These are phyloP conservation scores for Melanotaenia pygmaea DNA, from an alignment of 2,797 vertebrate genomes.

Conservation along the genomic window DNA sequence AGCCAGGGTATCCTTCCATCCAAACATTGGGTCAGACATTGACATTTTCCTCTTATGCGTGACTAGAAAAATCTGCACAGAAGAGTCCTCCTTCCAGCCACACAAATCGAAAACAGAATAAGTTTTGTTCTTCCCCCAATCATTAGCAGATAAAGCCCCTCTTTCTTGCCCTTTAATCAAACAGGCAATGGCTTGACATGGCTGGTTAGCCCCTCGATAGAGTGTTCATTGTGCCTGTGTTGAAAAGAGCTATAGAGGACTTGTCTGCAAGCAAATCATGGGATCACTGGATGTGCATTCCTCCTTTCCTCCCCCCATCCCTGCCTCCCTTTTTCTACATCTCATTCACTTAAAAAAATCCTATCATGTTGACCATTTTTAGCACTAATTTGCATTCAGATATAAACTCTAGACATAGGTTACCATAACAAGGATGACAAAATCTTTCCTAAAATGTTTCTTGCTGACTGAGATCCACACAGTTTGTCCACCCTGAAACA, in stretches of 20 bases:
- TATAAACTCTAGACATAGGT: background rate
- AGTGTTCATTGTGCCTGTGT: constrained; percentile 78
- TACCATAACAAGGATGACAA: background rate
- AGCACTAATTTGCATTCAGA: constrained; percentile 30
- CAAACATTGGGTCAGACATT: constrained; percentile 65
- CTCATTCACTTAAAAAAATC: constrained; percentile 35
- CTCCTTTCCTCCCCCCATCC: constrained; percentile 54
- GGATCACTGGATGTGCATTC: constrained; percentile 77
- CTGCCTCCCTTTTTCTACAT: constrained; percentile 24
- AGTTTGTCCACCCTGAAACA: constrained; percentile 7
- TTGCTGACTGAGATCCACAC: background rate
- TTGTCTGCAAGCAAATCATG: constrained; percentile 78
- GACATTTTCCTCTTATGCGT: constrained; percentile 59
- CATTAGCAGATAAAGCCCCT: constrained; percentile 77
- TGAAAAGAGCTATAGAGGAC: constrained; percentile 73
- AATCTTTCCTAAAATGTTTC: constrained; percentile 1
- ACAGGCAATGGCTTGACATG: constrained; percentile 78
- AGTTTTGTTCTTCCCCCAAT: constrained; percentile 67
- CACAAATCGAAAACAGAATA: constrained; percentile 67
- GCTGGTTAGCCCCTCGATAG: constrained; percentile 80
- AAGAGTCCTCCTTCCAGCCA: constrained; percentile 43
- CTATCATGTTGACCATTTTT: constrained; percentile 28
- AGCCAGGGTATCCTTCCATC: constrained; percentile 52
- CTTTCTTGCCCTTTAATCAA: constrained; percentile 81
- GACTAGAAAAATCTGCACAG: constrained; percentile 39